Percentiles rank a stretch among this genome's conserved stretches.
Conservation (phyloP, 2,113 vertebrate genomes). For the Geococcyx californianus region DNA sequence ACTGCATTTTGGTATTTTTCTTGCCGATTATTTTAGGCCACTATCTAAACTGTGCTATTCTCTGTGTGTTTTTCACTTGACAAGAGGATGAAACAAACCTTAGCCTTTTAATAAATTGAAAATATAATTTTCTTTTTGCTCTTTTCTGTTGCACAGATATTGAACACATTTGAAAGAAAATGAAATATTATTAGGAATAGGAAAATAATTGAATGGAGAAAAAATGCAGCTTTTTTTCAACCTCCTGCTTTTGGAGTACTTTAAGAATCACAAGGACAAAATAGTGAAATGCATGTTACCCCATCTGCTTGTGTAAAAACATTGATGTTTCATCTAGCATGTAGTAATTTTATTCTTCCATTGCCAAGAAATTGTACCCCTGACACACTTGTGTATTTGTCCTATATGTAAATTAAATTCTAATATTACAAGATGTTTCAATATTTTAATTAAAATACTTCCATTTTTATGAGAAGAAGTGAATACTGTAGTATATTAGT, state of each 20-base stretch:
- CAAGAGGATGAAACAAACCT: not conserved
- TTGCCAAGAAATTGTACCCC: not conserved
- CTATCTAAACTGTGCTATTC: not conserved
- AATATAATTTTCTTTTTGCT: not conserved
- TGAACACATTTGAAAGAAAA: not conserved
- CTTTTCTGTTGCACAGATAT: not conserved
- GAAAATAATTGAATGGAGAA: not conserved
- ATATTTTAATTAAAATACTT: conserved; percentile 10
- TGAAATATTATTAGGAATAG: not conserved
- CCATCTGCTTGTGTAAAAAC: not conserved
- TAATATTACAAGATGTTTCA: not conserved
- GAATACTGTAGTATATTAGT: not conserved
- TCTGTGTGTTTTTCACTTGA: not conserved
- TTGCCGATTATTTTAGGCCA: not conserved
- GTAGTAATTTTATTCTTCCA: not conserved
- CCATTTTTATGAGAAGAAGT: not conserved
- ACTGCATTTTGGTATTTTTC: not conserved
- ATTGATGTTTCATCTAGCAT: not conserved
- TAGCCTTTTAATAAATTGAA: not conserved
- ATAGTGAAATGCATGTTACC: not conserved
- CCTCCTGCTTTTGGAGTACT: not conserved
- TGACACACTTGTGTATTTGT: not conserved
- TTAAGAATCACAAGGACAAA: not conserved
- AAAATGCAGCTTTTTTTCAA: not conserved
- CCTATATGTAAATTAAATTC: not conserved